These are phyloP conservation scores for Catonia carolina DNA, from an alignment of 2,888 invertebrate genomes.

Conservation along the genomic window DNA sequence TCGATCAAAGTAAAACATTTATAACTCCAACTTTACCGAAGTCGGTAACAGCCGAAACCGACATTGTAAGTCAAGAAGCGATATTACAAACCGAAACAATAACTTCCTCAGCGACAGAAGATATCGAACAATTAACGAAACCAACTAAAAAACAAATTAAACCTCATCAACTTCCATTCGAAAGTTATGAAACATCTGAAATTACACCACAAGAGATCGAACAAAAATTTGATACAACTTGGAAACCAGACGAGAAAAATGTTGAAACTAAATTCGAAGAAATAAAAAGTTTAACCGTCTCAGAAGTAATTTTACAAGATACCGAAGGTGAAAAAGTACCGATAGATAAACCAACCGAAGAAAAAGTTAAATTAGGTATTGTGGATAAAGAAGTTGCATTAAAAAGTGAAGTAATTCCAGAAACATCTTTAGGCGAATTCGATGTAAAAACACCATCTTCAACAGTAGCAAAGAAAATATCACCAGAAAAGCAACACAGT, in stretches of 20 bases:
- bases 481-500: conserved; percentile 30
- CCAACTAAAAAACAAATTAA: conserved; percentile 33
- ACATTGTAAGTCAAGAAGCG: conserved; percentile 40
- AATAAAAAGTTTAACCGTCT: conserved; percentile 41
- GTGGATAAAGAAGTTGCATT: conserved; percentile 33
- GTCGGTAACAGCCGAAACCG: conserved; percentile 32
- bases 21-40: conserved; percentile 29
- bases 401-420: conserved; percentile 35
- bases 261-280: conserved; percentile 37
- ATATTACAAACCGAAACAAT: conserved; percentile 43
- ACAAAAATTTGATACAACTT: conserved; percentile 32
- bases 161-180: conserved; percentile 38
- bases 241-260: conserved; percentile 33
- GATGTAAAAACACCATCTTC: conserved; percentile 28
- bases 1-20: conserved; percentile 35
- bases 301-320: conserved; percentile 35
- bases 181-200: conserved; percentile 43
- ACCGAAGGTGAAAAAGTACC: conserved; percentile 31
- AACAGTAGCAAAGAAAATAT: conserved; percentile 33
- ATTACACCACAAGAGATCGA: conserved; percentile 41
- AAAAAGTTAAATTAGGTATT: conserved; percentile 29
- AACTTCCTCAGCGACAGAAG: conserved; percentile 34
- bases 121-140: conserved; percentile 22
- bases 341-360: conserved; percentile 33
- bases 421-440: conserved; percentile 33